Percentiles rank a stretch among this genome's conserved stretches.
Conservation (phyloP, 2,888 invertebrate species). For the Dryomyza anilis region DNA sequence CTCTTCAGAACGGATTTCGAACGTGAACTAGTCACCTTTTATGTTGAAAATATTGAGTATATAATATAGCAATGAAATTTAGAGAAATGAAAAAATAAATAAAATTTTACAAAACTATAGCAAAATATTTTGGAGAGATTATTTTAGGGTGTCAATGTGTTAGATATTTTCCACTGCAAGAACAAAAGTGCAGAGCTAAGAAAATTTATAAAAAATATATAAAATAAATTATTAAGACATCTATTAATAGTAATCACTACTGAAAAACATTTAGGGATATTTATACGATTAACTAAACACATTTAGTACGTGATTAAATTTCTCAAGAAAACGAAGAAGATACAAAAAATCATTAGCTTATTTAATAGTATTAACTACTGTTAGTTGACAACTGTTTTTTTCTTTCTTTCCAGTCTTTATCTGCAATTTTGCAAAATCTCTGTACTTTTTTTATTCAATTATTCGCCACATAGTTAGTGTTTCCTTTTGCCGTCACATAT, state of each 20-base stretch:
- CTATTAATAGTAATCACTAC: not conserved
- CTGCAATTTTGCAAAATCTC: not conserved
- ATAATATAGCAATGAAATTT: not conserved
- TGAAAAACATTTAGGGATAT: too few relatives aligned
- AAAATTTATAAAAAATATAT: not conserved
- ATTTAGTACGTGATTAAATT: not conserved
- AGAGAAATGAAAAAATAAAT: not conserved
- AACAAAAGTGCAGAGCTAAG: not conserved
- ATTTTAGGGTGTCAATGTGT: not conserved
- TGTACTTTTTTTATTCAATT: too few relatives aligned
- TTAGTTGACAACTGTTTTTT: not conserved
- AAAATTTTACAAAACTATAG: too few relatives aligned
- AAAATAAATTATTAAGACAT: not conserved
- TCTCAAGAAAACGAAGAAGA: not conserved
- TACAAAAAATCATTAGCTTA: not conserved
- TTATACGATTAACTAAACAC: too few relatives aligned
- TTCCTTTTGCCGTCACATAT: too few relatives aligned
- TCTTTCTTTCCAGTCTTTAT: not conserved
- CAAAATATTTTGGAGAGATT: too few relatives aligned
- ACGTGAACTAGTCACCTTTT: slow-evolving; percentile 45
- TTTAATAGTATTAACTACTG: not conserved
- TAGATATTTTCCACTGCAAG: not conserved
- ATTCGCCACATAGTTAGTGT: too few relatives aligned
- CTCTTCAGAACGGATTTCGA: slow-evolving; percentile 52
- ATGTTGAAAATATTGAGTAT: not conserved